A percentile compares a stretch with the other conserved stretches of the same genome.
These are phyloP conservation scores for Serilophus lunatus DNA, from an alignment of 2,113 vertebrate genomes.

Conservation along the genomic window DNA sequence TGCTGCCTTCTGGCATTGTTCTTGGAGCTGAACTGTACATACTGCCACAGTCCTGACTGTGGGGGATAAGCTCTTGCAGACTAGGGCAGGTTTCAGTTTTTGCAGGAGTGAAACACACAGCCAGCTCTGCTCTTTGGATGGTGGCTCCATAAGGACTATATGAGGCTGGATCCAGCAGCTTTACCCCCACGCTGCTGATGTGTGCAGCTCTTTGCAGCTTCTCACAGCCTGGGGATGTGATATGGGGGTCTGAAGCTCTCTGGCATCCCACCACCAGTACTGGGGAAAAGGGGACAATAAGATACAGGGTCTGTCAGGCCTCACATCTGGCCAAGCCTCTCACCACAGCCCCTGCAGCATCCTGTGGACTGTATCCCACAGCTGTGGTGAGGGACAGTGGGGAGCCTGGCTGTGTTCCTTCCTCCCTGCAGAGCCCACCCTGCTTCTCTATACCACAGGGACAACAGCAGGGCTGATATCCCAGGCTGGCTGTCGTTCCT, in stretches of 20 bases:
- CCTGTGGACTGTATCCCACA: too few species aligned
- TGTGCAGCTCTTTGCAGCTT: fast-evolving
- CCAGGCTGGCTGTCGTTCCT: neutral
- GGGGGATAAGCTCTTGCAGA: fast-evolving
- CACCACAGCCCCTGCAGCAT: too few species aligned
- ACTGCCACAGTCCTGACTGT: neutral
- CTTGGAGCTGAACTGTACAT: fast-evolving
- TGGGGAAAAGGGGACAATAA: fast-evolving
- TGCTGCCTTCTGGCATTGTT: fast-evolving
- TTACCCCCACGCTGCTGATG: fast-evolving
- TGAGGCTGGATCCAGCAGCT: neutral
- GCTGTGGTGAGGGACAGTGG: neutral
- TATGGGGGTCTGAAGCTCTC: fast-evolving
- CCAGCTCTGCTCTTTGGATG: fast-evolving
- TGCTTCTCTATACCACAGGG: fast-evolving
- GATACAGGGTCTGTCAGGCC: too few species aligned
- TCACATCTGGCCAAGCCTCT: fast-evolving
- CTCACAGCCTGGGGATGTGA: fast-evolving
- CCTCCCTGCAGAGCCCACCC: neutral
- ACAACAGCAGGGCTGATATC: neutral
- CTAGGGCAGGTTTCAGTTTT: fast-evolving
- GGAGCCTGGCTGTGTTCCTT: too few species aligned
- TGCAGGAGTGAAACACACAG: too few species aligned
- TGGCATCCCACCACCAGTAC: fast-evolving
- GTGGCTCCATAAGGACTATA: fast-evolving